Percentiles rank a stretch among this genome's conserved stretches.
Evolutionary conservation across 2,113 vertebrate genomes (phyloP).

Genomic region (Eonycteris spelaea): DNA sequence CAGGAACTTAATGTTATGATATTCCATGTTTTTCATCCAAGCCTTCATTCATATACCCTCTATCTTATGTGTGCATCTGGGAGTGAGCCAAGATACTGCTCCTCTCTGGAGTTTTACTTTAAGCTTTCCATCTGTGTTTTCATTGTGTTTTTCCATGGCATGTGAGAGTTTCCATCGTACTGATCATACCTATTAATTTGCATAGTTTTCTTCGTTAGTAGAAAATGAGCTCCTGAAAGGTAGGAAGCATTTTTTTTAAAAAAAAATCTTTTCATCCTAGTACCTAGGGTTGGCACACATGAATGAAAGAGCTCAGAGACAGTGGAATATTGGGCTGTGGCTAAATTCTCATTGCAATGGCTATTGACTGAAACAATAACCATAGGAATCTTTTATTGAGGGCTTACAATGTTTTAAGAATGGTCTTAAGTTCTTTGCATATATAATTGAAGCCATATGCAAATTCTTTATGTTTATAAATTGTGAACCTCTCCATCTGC

Average conservation of each 20-base stretch:
- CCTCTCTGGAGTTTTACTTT: neutral
- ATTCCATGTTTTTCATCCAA: neutral
- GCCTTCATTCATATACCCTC: neutral
- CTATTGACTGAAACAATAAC: neutral
- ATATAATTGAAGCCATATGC: too few species aligned
- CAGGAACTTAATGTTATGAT: neutral
- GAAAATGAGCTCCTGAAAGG: neutral
- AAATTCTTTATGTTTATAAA: too few species aligned
- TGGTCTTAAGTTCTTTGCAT: too few species aligned
- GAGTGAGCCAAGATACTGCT: neutral
- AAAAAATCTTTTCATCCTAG: neutral
- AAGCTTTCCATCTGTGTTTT: neutral
- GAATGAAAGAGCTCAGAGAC: neutral
- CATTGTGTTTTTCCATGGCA: neutral
- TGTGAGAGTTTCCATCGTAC: neutral
- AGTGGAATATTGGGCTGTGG: neutral
- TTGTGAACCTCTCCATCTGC: too few species aligned
- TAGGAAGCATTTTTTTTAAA: neutral
- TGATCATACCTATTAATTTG: neutral
- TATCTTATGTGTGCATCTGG: accelerated
- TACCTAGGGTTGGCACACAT: neutral
- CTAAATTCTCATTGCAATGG: neutral
- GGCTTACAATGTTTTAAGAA: neutral
- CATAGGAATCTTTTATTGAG: neutral
- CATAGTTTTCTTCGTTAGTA: neutral